phyloP scores from a whole-genome alignment of 2,888 invertebrate genomes.

The Drosophila austrosaltans region DNA sequence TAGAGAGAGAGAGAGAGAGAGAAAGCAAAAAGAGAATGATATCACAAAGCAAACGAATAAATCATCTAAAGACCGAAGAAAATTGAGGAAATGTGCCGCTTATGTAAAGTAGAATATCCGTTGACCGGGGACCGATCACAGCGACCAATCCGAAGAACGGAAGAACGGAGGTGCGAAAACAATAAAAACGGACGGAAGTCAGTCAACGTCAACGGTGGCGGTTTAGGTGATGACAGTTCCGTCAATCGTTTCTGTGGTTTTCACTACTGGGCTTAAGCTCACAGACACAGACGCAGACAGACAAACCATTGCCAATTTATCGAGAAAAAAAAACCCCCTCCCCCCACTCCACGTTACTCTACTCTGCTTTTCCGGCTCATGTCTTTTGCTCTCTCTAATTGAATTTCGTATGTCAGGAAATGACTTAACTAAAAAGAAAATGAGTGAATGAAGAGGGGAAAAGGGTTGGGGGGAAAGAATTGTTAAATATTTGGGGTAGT shows the following conservation, averaged over 20 bases:
- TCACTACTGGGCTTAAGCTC: conserved; percentile 47
- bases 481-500: conserved; percentile 18
- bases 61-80: conserved; percentile 60
- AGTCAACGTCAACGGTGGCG: conserved; percentile 16
- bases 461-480: neutral
- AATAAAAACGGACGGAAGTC: conserved; percentile 67
- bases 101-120: conserved; percentile 82
- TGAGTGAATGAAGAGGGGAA: conserved; percentile 24
- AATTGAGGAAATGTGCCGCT: conserved; percentile 68
- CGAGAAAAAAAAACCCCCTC: conserved; percentile 29
- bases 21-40: neutral
- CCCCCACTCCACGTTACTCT: conserved; percentile 22
- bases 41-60: conserved; percentile 44
- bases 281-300: conserved; percentile 18
- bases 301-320: conserved; percentile 68
- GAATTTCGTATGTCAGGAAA: conserved; percentile 62
- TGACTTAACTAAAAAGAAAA: conserved; percentile 65
- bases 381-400: conserved; percentile 39
- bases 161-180: conserved; percentile 63
- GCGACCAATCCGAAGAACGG: conserved; percentile 29
- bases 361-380: conserved; percentile 54
- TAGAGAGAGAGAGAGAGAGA: conserved; percentile 15
- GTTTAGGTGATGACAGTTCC: conserved; percentile 46
- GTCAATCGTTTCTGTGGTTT: conserved; percentile 37
- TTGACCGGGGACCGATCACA: conserved; percentile 50